Evolutionary conservation across 1,140 invertebrate genomes (phyloP).

Genomic region (Tenebrio molitor): DNA sequence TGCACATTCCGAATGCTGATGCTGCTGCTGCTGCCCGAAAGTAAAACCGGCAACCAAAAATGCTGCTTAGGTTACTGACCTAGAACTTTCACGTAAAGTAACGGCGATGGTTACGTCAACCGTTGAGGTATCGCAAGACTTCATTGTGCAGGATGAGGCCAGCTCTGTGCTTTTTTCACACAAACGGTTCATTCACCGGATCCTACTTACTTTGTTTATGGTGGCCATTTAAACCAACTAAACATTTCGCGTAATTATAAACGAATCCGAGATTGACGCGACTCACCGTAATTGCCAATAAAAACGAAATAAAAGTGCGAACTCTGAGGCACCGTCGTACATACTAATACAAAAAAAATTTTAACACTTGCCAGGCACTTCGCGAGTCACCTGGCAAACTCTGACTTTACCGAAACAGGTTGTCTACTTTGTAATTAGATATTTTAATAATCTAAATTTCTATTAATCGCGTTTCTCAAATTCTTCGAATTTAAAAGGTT

Average conservation of each 20-base stretch:
- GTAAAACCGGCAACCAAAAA: constrained; percentile 21
- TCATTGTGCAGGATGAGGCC: constrained; percentile 23
- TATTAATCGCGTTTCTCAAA: too few species aligned
- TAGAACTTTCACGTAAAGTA: constrained; percentile 44
- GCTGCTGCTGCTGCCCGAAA: neutral
- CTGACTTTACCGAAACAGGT: too few species aligned
- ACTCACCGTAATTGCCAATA: neutral
- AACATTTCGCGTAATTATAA: constrained; percentile 33
- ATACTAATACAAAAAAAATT: neutral
- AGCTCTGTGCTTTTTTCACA: constrained; percentile 27
- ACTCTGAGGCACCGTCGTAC: neutral
- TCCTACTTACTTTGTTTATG: constrained; percentile 34
- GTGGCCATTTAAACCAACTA: constrained; percentile 37
- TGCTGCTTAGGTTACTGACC: constrained; percentile 28
- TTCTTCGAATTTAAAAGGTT: too few species aligned
- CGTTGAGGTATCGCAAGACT: constrained; percentile 34
- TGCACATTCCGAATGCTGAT: neutral
- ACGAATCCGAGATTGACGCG: constrained; percentile 3
- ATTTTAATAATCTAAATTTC: too few species aligned
- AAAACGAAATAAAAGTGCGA: constrained; percentile 5
- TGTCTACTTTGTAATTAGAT: too few species aligned
- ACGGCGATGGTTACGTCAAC: constrained; percentile 26
- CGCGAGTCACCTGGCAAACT: neutral
- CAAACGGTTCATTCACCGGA: constrained; percentile 44
- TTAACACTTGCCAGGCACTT: neutral